Evolutionary conservation across 2,888 invertebrate species (phyloP).

Genomic region (Hesperia comma): DNA sequence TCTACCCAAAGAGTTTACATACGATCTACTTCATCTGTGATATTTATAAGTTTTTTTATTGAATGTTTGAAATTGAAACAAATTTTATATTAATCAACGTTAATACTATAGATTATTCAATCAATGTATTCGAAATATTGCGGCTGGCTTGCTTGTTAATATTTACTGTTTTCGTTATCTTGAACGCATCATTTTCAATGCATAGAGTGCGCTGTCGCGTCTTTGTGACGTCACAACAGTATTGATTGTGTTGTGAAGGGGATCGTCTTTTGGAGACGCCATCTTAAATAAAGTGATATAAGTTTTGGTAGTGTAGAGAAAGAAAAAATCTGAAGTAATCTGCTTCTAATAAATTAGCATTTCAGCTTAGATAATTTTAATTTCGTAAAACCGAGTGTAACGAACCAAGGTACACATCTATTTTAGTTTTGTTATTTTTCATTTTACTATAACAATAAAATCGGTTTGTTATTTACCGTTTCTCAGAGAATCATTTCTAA

Average conservation of each 20-base stretch:
- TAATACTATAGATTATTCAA: too few species aligned
- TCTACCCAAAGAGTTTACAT: too few species aligned
- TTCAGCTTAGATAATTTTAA: constrained; percentile 72
- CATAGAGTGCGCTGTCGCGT: constrained; percentile 69
- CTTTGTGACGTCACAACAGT: constrained; percentile 82
- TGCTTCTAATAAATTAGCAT: constrained; percentile 67
- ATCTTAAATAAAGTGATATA: constrained; percentile 84
- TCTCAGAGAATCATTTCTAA: constrained; percentile 58
- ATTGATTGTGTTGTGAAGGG: constrained; percentile 68
- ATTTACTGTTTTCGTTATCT: constrained; percentile 13
- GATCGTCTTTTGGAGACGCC: constrained; percentile 83
- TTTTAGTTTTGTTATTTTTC: constrained; percentile 71
- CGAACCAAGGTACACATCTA: constrained; percentile 90
- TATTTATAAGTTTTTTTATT: too few species aligned
- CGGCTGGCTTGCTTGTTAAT: too few species aligned
- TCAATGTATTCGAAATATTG: too few species aligned
- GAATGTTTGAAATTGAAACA: too few species aligned
- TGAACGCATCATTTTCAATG: constrained; percentile 42
- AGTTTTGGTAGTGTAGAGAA: constrained; percentile 85
- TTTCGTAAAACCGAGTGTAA: constrained; percentile 86
- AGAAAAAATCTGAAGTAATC: constrained; percentile 82
- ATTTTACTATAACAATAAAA: constrained; percentile 53
- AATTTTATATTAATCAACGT: too few species aligned
- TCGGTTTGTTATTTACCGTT: constrained; percentile 80
- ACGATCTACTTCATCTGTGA: too few species aligned